Percentiles rank a stretch among this genome's conserved stretches.
phyloP scores from a whole-genome alignment of 2,888 invertebrate genomes.

The Punctoribates punctum region DNA sequence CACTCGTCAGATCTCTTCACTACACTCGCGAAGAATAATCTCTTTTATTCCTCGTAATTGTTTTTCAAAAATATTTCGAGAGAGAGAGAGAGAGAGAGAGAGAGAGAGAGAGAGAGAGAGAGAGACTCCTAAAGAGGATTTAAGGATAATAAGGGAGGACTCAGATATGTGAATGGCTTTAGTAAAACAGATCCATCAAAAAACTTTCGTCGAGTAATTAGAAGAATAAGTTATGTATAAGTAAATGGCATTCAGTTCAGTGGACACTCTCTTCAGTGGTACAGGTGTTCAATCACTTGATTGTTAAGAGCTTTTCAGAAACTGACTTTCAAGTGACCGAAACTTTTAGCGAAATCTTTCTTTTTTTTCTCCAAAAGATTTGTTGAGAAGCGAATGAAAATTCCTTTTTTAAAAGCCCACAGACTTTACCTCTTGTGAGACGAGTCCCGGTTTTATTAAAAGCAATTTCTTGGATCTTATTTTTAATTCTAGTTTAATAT shows the following conservation, averaged over 20 bases:
- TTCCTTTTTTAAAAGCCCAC: not conserved
- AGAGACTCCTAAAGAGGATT: not conserved
- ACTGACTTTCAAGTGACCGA: not conserved
- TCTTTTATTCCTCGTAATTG: not conserved
- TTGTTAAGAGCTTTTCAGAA: not conserved
- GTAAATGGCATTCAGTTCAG: not conserved
- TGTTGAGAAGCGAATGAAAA: not conserved
- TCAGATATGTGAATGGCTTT: too few relatives aligned
- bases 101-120: too few relatives aligned
- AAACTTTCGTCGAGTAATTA: slow-evolving; percentile 1
- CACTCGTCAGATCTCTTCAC: not conserved
- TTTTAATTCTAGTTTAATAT: not conserved
- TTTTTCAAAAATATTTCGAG: not conserved
- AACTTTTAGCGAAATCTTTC: not conserved
- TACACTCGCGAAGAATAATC: not conserved
- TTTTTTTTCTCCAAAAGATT: not conserved
- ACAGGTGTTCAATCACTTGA: slow-evolving; percentile 18
- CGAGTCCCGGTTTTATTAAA: not conserved
- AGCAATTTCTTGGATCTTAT: not conserved
- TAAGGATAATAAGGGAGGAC: not conserved
- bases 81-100: too few relatives aligned
- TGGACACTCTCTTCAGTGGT: not conserved
- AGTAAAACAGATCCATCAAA: not conserved
- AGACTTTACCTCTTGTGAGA: not conserved
- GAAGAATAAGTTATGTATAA: not conserved